Evolutionary conservation across 2,888 invertebrate genomes (phyloP), one percentile per base, ranked within the genome.

Genomic region (Drosophila koepferae): DNA sequence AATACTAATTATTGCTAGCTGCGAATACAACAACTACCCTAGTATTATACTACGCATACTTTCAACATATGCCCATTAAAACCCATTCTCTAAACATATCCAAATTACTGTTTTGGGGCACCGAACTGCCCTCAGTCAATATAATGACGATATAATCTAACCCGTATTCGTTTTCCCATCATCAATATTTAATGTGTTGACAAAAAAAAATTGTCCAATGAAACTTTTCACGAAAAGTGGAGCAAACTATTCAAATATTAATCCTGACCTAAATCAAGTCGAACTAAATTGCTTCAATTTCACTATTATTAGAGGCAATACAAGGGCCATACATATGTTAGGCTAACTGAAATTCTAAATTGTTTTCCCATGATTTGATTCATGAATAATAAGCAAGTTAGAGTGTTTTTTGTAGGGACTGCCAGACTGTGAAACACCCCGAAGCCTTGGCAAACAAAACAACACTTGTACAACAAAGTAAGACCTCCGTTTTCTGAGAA

Each of bases 161-260:
- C 5, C 38, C 38, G 38, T 23, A 16, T 23, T 54, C 23, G 23
- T 16, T 54, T 38, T 54, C 38, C 38, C 53, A 54, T 53, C 53
- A 38, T 54, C 34, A 54, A 54, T 54, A 38, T 54, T 38, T 9
- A 54, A 54, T 54, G 38, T 4, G 16, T 34, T 51, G 34, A 34
- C 28, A 31, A 34, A 18, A 51, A 20, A 23, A n/a, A 49, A 49
- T 31, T 18, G 1, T 8, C 36, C 36, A 20, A 9, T 23, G 20
- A 53, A 53, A 53, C 9, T 53, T 53, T 53, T 38, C 14, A 23
- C 10, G 10, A 23, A 54, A 38, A 38, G 38, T 54, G 53, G 53
- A 16, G 23, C 38, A 20, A 10, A 9, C 36, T 54, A 9, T 23
- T 54, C 36, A 54, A 54, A 54, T 38, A 54, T 38, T 18, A 16